These are phyloP conservation scores for Harpalus rubripes DNA, from an alignment of 2,888 invertebrate species.

Conservation along the genomic window DNA sequence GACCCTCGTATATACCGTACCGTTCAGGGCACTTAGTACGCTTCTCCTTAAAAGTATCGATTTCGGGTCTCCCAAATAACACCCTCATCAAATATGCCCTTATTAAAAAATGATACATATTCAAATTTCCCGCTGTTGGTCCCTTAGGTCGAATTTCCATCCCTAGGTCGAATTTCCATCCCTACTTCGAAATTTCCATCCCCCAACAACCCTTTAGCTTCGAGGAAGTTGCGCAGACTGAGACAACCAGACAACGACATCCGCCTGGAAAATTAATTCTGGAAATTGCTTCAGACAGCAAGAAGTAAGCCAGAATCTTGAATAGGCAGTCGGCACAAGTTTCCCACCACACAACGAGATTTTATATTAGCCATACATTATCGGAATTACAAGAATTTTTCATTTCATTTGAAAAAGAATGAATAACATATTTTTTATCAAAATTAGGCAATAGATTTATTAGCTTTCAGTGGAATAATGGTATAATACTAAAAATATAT, in stretches of 20 bases:
- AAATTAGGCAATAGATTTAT: no score
- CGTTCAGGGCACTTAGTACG: no score
- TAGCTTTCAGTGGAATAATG: no score
- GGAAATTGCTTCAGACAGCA: conserved; percentile 33
- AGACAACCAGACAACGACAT: not conserved
- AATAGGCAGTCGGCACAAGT: not conserved
- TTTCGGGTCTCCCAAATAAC: not conserved
- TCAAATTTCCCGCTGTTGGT: not conserved
- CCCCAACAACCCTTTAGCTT: conserved; percentile 33
- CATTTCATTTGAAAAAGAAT: no score
- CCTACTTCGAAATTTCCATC: not conserved
- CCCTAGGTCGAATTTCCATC: not conserved
- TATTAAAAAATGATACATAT: not conserved
- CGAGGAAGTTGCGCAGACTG: not conserved
- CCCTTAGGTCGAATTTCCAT: not conserved
- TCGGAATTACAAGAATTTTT: no score
- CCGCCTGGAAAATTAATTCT: conserved; percentile 48
- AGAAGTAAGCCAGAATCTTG: not conserved
- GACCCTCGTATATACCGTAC: no score
- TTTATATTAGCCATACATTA: no score
- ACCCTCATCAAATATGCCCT: not conserved
- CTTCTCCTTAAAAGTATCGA: not conserved
- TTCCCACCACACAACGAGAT: no score
- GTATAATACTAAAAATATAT: no score
- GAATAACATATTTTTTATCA: no score